Base-by-base conservation (phyloP, 1,140 invertebrate species). In the Macrocentrus cingulum region DNA sequence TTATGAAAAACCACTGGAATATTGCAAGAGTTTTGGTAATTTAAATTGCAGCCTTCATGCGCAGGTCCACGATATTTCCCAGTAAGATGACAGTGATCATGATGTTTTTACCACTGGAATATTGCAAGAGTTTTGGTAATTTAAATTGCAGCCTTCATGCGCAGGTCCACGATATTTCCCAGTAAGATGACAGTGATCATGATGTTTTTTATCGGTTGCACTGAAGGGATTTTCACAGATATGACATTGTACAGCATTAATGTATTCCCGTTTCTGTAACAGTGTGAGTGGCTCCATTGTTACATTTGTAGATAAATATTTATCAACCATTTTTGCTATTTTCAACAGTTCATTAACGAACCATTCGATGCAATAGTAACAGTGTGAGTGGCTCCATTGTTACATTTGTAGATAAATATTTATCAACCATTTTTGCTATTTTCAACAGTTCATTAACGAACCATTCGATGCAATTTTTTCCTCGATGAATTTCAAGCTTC, bases 141-240 rank as follows among this genome's bases (percentile, higher is more conserved):
- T 63, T 25, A 77, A 39, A 63, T 80, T 79, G 57, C 74, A 77
- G 15, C 20, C 18, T 13, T 63, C 49, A 66, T 79, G 75, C 0
- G 72, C 72, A 18, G 59, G 18, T 18, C 69, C 71, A 59, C 75
- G 49, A 66, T 66, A 66, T 58, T 61, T 44, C n/a, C 66, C 69
- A 22, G 64, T 75, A 2, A 71, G 59, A 61, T 75, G 72, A 63
- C 60, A 60, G 65, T 76, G 72, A 57, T 78, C 69, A 20, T 32
- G 32, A 13, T 70, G 62, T 60, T 63, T 66, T 50, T 55, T 45
- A 15, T 67, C 37, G 45, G 41, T 25, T 20, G n/a, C 6, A 2
- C 15, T 29, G 32, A 67, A 69, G 19, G 34, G 2, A 50, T 66
- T 64, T 22, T 61, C 36, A 50, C 68, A 69, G 48, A 69, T 67